Conservation (phyloP, 2,888 invertebrate genomes). For the Polydrusus tereticollis region DNA sequence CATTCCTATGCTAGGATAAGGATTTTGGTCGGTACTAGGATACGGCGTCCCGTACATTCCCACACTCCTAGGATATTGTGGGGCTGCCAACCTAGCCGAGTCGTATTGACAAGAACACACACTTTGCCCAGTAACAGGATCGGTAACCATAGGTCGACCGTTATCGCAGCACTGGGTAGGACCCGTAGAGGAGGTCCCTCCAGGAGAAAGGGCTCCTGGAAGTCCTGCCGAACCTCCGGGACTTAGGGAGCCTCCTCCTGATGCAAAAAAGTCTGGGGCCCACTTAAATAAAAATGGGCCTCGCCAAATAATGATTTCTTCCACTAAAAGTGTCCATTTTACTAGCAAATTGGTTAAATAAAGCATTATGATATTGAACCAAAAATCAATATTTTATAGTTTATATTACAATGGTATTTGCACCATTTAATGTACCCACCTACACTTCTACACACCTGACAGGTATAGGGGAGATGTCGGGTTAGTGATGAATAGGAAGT, state of each 20-base stretch:
- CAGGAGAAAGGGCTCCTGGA: slow-evolving; percentile 72
- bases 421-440: too few relatives aligned
- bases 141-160: slow-evolving; percentile 91
- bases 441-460: too few relatives aligned
- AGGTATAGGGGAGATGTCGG: too few relatives aligned
- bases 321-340: too few relatives aligned
- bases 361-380: too few relatives aligned
- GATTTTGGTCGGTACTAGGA: slow-evolving; percentile 91
- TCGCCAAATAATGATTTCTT: too few relatives aligned
- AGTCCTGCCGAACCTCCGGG: slow-evolving; percentile 73
- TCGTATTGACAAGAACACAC: slow-evolving; percentile 96
- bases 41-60: slow-evolving; percentile 90
- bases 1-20: slow-evolving; percentile 92
- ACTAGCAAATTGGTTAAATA: too few relatives aligned
- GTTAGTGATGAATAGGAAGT: too few relatives aligned
- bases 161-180: slow-evolving; percentile 84
- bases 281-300: too few relatives aligned
- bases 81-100: slow-evolving; percentile 86
- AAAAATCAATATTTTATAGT: too few relatives aligned
- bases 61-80: slow-evolving; percentile 85
- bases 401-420: too few relatives aligned
- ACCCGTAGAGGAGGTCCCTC: slow-evolving; percentile 64
- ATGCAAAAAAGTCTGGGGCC: too few relatives aligned
- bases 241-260: slow-evolving; percentile 82
- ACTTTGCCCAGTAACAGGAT: slow-evolving; percentile 92